phyloP scores from a whole-genome alignment of 2,888 invertebrate genomes.

The Eupithecia subfuscata region DNA sequence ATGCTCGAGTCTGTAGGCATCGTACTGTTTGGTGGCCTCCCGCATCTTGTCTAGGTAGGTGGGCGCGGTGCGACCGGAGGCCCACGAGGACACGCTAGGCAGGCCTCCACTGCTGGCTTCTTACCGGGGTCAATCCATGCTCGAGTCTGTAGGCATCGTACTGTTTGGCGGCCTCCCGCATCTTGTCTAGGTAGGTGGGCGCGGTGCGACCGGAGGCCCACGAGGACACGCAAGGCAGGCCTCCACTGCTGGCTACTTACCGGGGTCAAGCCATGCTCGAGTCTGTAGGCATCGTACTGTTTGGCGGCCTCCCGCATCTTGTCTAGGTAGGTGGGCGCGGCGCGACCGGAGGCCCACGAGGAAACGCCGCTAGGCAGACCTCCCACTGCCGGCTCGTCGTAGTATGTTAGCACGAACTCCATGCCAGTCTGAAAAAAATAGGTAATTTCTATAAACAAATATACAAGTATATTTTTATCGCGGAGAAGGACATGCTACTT shows the following conservation, averaged over 20 bases:
- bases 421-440: slow-evolving; percentile 84
- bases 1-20: no score
- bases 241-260: slow-evolving; percentile 64
- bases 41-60: slow-evolving; percentile 89
- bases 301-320: slow-evolving; percentile 82
- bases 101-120: slow-evolving; percentile 83
- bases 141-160: slow-evolving; percentile 27
- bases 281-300: slow-evolving; percentile 26
- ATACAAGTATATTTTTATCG: no score
- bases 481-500: no score
- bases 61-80: slow-evolving; percentile 89
- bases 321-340: slow-evolving; percentile 90
- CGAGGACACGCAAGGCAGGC: slow-evolving; percentile 90
- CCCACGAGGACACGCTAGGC: slow-evolving; percentile 91
- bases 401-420: slow-evolving; percentile 94
- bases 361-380: slow-evolving; percentile 91
- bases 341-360: slow-evolving; percentile 90
- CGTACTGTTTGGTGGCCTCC: no score
- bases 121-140: not conserved
- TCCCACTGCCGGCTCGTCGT: slow-evolving; percentile 93
- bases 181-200: slow-evolving; percentile 89
- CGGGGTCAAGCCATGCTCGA: not conserved
- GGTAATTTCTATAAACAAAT: no score
- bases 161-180: no score
- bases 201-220: slow-evolving; percentile 91